A percentile compares a stretch with the other conserved stretches of the same genome.
Conservation (phyloP, 92 coral and sea anemone genomes). For the Isaurus tuberculatus region DNA sequence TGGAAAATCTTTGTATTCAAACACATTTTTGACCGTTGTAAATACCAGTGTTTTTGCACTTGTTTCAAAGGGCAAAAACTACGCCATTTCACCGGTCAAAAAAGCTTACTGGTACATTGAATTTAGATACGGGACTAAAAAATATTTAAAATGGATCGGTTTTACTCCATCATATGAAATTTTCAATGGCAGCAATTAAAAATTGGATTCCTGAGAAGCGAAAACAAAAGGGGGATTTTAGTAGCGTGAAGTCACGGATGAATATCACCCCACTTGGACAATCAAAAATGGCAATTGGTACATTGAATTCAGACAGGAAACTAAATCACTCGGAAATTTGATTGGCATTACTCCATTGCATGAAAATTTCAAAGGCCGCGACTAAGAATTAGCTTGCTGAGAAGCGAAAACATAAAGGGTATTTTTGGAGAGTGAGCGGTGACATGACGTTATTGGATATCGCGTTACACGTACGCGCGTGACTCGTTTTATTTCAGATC, state of each 20-base stretch:
- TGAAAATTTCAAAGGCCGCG: slow-evolving; percentile 19
- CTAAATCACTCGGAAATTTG: slow-evolving; percentile 28
- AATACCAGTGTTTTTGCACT: slow-evolving; percentile 32
- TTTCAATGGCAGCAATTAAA: slow-evolving; percentile 27
- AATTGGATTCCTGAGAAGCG: neutral
- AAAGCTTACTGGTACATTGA: slow-evolving; percentile 26
- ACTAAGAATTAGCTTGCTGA: slow-evolving; percentile 28
- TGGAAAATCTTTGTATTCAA: slow-evolving; percentile 23
- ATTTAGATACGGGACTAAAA: slow-evolving; percentile 18
- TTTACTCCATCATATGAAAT: slow-evolving; percentile 1
- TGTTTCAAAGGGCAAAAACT: slow-evolving; percentile 14
- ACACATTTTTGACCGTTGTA: slow-evolving; percentile 26
- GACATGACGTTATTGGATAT: neutral
- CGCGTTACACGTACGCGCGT: neutral
- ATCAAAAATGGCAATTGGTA: slow-evolving; percentile 18
- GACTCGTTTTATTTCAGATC: neutral
- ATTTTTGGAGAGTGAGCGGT: slow-evolving; percentile 29
- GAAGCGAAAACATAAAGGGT: slow-evolving; percentile 28
- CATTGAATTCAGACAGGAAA: slow-evolving; percentile 38
- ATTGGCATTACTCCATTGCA: slow-evolving; percentile 11
- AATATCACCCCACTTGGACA: slow-evolving; percentile 26
- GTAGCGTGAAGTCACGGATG: slow-evolving; percentile 12
- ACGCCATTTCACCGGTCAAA: slow-evolving; percentile 9
- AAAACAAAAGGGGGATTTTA: slow-evolving; percentile 5
- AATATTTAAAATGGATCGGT: slow-evolving; percentile 3